Conservation (phyloP, 2,113 vertebrate species). For the Neotoma lepida region DNA sequence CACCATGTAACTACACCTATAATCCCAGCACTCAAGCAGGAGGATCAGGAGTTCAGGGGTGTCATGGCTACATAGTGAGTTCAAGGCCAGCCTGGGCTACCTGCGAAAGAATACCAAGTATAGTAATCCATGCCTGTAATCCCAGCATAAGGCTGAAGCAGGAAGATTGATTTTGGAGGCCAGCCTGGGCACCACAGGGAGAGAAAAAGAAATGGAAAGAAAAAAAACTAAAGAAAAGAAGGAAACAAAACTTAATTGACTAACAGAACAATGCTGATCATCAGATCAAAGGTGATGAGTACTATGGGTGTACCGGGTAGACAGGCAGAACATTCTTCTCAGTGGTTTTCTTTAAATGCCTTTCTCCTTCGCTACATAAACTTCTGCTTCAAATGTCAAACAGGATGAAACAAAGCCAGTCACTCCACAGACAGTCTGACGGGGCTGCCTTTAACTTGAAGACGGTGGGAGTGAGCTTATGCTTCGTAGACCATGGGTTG, state of each 20-base stretch:
- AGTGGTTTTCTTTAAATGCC: neutral
- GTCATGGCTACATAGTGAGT: neutral
- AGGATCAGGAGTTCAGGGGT: neutral
- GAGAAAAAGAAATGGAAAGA: too few species aligned
- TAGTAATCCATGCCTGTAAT: neutral
- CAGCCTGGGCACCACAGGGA: neutral
- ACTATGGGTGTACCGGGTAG: too few species aligned
- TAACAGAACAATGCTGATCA: neutral
- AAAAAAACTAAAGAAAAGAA: neutral
- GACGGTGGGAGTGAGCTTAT: fast-evolving
- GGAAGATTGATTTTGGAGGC: neutral
- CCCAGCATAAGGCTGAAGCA: neutral
- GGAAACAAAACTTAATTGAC: neutral
- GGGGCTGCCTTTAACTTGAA: neutral
- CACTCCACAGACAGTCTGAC: neutral
- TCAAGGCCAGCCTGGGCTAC: neutral
- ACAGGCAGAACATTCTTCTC: fast-evolving
- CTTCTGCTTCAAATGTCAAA: neutral
- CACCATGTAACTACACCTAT: too few species aligned
- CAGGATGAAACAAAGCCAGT: neutral
- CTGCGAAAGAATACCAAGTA: neutral
- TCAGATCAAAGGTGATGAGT: neutral
- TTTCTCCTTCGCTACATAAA: neutral
- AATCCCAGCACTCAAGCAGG: neutral
- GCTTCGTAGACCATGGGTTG: neutral